Evolutionary conservation across 2,113 vertebrate species (phyloP).

Genomic region (Morone saxatilis): DNA sequence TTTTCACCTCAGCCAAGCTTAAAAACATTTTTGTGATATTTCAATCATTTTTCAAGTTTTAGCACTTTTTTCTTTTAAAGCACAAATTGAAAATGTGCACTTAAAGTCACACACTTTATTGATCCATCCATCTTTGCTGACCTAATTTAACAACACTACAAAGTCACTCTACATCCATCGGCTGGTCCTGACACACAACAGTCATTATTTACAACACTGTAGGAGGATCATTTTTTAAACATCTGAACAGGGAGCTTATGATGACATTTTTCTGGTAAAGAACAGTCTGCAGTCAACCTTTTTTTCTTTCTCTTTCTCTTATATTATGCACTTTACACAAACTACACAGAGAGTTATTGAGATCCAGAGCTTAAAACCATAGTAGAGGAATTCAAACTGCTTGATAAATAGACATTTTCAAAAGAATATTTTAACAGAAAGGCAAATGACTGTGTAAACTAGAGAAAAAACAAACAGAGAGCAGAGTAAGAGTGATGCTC

Average conservation of each 20-base stretch:
- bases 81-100: neutral
- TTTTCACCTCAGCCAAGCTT: too few species aligned
- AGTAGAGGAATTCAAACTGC: neutral
- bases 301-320: neutral
- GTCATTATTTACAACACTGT: neutral
- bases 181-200: neutral
- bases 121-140: neutral
- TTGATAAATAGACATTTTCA: neutral
- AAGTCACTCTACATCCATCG: neutral
- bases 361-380: neutral
- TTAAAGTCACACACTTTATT: neutral
- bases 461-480: neutral
- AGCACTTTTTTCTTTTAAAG: too few species aligned
- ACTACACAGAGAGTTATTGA: neutral
- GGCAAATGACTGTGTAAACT: neutral
- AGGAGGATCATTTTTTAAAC: neutral
- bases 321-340: neutral
- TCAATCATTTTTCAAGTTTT: too few species aligned
- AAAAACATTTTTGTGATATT: too few species aligned
- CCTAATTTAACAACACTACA: neutral
- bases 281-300: neutral
- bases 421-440: neutral
- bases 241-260: neutral
- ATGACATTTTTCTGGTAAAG: neutral
- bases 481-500: neutral